Percentiles rank a stretch among this genome's conserved stretches.
These are phyloP conservation scores for Agrochola macilenta DNA, from an alignment of 2,888 invertebrate genomes.

Conservation along the genomic window DNA sequence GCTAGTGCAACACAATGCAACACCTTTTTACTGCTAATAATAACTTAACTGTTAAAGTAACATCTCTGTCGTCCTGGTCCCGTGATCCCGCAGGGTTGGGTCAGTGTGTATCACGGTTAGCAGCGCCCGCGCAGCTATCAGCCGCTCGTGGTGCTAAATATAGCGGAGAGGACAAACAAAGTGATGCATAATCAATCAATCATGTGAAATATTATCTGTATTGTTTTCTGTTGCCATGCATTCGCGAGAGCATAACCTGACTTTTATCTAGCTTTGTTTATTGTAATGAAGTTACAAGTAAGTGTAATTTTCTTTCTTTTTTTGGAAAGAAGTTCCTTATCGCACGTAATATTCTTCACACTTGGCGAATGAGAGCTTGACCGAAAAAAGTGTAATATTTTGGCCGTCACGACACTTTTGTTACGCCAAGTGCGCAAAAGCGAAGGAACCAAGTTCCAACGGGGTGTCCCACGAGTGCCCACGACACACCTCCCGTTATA, in stretches of 20 bases:
- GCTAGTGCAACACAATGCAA: not conserved
- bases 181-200: conserved; percentile 30
- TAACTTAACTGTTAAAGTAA: not conserved
- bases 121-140: conserved; percentile 37
- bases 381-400: too few species aligned
- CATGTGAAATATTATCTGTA: conserved; percentile 13
- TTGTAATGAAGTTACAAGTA: not conserved
- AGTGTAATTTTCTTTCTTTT: not conserved
- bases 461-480: too few species aligned
- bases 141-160: conserved; percentile 24
- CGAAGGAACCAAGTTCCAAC: too few species aligned
- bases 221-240: conserved; percentile 37
- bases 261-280: conserved; percentile 6
- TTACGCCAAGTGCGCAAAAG: too few species aligned
- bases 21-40: not conserved
- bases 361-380: too few species aligned
- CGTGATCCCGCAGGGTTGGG: conserved; percentile 42
- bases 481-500: too few species aligned
- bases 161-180: conserved; percentile 27
- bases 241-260: conserved; percentile 1
- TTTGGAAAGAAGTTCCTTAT: not conserved
- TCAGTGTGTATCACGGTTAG: conserved; percentile 53
- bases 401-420: too few species aligned
- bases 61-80: not conserved
- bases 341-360: too few species aligned